Evolutionary conservation across 2,797 vertebrate genomes (phyloP), one percentile per base, ranked within the genome.

Genomic region (Sparidentex hasta): DNA sequence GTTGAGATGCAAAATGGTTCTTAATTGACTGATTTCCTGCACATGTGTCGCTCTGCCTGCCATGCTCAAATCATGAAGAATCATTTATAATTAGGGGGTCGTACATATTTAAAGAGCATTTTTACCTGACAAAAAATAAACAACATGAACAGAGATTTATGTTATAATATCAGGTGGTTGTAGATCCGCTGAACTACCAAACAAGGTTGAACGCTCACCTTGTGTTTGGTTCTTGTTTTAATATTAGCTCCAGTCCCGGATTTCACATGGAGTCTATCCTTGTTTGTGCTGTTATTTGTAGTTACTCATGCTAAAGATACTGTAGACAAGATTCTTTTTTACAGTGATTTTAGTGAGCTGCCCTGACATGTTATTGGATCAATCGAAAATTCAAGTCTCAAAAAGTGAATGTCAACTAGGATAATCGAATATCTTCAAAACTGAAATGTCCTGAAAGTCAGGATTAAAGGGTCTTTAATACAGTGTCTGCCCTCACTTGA

Each of bases 381-480:
- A 18, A 25, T 72, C 64, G 50, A 48, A 47, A 63, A 8, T 44
- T n/a, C 38, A 27, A 51, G n/a, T 58, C 14, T n/a, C 5, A 43
- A 59, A 7, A 48, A 50, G 16, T 68, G 4, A 65, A 47, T 6
- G 7, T 65, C 18, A 23, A 62, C 44, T 63, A 21, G 6, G 9
- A 25, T 67, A 56, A 64, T 44, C 0, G 0, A 25, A 54, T 59
- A 33, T 51, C n/a, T 62, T 51, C 17, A n/a, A 25, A 66, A 46
- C 5, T 66, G 3, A 58, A 63, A 72, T 46, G 1, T 47, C 47
- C 33, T 61, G 11, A 33, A 66, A 52, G n/a, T 68, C 41, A 44
- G 33, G 23, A 27, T 67, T 82, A 66, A 76, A 75, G 25, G 38
- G 59, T 71, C 46, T 61, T 48, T 66, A 80, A 74, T 58, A 29